A percentile compares a stretch with the other conserved stretches of the same genome.
phyloP scores from a whole-genome alignment of 2,113 vertebrate genomes.

The Rafetus swinhoei region DNA sequence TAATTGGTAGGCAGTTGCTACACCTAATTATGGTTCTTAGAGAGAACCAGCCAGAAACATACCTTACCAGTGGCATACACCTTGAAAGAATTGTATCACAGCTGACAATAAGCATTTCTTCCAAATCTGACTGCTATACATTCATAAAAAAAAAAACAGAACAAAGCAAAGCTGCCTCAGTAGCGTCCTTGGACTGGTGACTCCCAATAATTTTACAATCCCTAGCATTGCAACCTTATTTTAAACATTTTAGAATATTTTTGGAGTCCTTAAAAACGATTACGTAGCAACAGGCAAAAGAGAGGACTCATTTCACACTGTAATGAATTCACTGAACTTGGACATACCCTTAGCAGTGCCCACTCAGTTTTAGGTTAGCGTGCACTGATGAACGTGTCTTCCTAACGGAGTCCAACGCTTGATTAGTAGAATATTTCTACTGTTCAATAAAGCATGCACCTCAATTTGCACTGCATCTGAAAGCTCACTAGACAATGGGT shows the following conservation, averaged over 20 bases:
- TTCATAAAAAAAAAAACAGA: neutral
- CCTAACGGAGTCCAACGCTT: neutral
- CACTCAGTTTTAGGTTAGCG: fast-evolving
- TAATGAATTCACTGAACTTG: fast-evolving
- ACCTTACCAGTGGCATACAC: neutral
- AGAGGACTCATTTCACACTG: neutral
- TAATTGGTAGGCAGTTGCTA: neutral
- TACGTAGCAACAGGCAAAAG: neutral
- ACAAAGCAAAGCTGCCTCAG: neutral
- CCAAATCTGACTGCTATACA: neutral
- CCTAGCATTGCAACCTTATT: neutral
- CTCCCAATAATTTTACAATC: neutral
- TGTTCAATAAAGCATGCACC: neutral
- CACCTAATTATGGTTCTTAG: neutral
- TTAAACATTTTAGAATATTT: neutral
- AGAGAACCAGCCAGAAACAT: neutral
- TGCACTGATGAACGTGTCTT: neutral
- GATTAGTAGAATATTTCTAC: neutral
- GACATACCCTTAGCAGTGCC: fast-evolving
- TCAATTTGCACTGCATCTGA: neutral
- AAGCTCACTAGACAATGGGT: neutral
- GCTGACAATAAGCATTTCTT: neutral
- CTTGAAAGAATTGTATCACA: neutral
- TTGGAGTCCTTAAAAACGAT: neutral
- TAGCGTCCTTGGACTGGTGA: neutral